Percentiles rank a stretch among this genome's conserved stretches.
Evolutionary conservation across 1,140 invertebrate genomes (phyloP).

Genomic region (Danaus melanippus): DNA sequence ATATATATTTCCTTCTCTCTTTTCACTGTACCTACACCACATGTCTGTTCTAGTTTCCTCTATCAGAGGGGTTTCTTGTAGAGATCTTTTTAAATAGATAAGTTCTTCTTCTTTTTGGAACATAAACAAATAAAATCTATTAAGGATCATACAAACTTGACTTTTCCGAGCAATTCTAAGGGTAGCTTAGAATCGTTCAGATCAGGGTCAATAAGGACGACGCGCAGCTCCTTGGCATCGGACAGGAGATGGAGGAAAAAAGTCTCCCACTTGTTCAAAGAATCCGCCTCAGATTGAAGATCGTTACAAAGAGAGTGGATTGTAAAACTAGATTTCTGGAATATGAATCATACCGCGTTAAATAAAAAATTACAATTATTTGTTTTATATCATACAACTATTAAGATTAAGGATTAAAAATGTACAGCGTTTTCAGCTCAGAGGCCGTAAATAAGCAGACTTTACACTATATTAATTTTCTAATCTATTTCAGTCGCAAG

Average conservation of each 20-base stretch:
- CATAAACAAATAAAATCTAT: too few relatives aligned
- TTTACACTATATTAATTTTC: too few relatives aligned
- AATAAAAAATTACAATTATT: constrained; percentile 7
- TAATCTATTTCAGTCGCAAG: too few relatives aligned
- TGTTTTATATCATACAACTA: constrained; percentile 39
- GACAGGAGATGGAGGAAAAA: constrained; percentile 78
- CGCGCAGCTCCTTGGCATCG: constrained; percentile 67
- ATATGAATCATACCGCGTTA: constrained; percentile 5
- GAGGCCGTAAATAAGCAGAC: too few relatives aligned
- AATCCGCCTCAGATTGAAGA: constrained; percentile 79
- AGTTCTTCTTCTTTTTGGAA: too few relatives aligned
- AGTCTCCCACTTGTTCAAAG: constrained; percentile 79
- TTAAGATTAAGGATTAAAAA: too few relatives aligned
- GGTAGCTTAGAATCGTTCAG: constrained; percentile 72
- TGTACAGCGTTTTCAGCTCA: too few relatives aligned
- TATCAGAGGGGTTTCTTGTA: too few relatives aligned
- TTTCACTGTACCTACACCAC: too few relatives aligned
- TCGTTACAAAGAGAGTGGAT: constrained; percentile 79
- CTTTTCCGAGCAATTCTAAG: constrained; percentile 62
- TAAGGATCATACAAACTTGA: constrained; percentile 42
- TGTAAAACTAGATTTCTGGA: constrained; percentile 55
- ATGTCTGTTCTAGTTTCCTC: too few relatives aligned
- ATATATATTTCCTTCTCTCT: too few relatives aligned
- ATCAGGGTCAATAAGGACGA: constrained; percentile 78
- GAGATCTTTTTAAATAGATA: too few relatives aligned